Base-by-base conservation (phyloP, 1,140 invertebrate genomes). In the Formica exsecta region DNA sequence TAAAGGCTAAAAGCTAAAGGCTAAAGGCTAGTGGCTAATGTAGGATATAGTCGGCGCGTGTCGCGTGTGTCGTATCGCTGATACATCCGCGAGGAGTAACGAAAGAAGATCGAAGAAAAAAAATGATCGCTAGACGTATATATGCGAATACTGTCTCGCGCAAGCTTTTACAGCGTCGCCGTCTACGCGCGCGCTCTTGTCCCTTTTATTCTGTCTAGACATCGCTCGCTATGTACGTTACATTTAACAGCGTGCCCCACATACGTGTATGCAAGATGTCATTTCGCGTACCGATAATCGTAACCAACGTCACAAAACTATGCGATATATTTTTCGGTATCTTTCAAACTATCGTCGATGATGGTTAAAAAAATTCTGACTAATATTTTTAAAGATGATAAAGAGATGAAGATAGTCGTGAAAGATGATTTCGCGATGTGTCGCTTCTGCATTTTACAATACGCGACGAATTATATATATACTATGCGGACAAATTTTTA, bases 191-290 rank as follows among this genome's bases (percentile, higher is more conserved):
- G 32, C 32, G 3, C 59, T 89, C 79, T 88, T 83, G 75, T 71
- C 86, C 59, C 83, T 89, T 73, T 89, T 89, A 89, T 89, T 89
- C 88, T 89, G 88, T 89, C 88, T 89, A 89, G 48, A 51, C 88
- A 71, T 80, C 41, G 87, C 73, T 76, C 83, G 83, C 70, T 80
- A 88, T 61, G n/a, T 89, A 86, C 87, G 75, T 76, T 88, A 71
- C 88, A 83, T 75, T 88, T 89, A 88, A 89, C 87, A 64, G 66
- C 87, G 54, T 25, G 29, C 41, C 25, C 22, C 41, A 32, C 22
- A 62, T 62, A 44, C 8, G 7, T 41, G 8, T 8, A 44, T 44
- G 41, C 9, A 11, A 32, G 32, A 32, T 32, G 11, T 8, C 6
- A 41, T 73, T 29, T 19, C 19, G 51, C 8, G 11, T 38, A 41